Evolutionary conservation across 2,888 invertebrate genomes (phyloP), one percentile per base, ranked within the genome.

Genomic region (Orgyia antiqua): DNA sequence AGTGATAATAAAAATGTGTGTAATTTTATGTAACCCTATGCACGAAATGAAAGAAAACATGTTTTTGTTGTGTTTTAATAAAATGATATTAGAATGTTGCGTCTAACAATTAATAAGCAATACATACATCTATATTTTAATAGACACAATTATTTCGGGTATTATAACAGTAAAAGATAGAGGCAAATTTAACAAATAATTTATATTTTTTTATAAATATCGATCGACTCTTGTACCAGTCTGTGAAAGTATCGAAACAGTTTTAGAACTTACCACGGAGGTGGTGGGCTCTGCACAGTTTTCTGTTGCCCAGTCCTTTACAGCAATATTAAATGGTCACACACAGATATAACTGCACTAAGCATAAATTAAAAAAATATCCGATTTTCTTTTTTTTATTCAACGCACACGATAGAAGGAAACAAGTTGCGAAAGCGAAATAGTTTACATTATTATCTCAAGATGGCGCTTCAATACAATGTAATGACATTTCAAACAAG

Each of bases 131-230:
- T n/a, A n/a, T n/a, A n/a, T n/a, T n/a, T n/a, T n/a, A n/a, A n/a
- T n/a, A n/a, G n/a, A n/a, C n/a, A n/a, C n/a, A n/a, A n/a, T n/a
- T n/a, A n/a, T n/a, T n/a, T n/a, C n/a, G n/a, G n/a, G n/a, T n/a
- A n/a, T n/a, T n/a, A n/a, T n/a, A n/a, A n/a, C n/a, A n/a, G n/a
- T n/a, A n/a, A n/a, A n/a, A n/a, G n/a, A n/a, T n/a, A n/a, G n/a
- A n/a, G n/a, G 48, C 45, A 32, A 41, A 62, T 52, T 46, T 33
- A 41, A 30, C 36, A 36, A 57, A 51, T 58, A 61, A 55, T 64
- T 64, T 48, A 55, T 46, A 60, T 55, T 71, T 69, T 71, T 72
- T n/a, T n/a, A 45, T 70, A n/a, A 68, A 51, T 80, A 83, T 83
- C 77, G 83, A 83, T 83, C 79, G 77, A 61, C 56, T 68, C 58